Conservation (phyloP, 2,113 vertebrate genomes). For the Tyrannus savana region DNA sequence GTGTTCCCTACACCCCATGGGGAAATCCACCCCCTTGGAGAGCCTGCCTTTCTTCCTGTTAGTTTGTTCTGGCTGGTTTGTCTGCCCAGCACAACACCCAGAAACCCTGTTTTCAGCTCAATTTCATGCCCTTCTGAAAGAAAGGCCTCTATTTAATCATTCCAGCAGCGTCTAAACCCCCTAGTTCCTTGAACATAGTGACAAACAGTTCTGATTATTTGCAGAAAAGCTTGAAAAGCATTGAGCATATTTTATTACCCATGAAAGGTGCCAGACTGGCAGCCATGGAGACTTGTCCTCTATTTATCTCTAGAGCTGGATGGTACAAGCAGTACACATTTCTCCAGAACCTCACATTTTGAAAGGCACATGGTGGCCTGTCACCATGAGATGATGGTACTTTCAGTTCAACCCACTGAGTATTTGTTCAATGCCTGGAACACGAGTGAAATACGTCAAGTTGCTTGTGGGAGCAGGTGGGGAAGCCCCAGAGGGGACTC, state of each 20-base stretch:
- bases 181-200: slow-evolving; percentile 36
- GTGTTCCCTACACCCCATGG: neutral
- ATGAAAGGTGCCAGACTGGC: slow-evolving; percentile 31
- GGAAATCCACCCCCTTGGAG: neutral
- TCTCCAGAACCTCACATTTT: neutral
- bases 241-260: slow-evolving; percentile 22
- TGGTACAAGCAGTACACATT: neutral
- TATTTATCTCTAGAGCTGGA: slow-evolving; percentile 33
- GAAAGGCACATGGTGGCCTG: neutral
- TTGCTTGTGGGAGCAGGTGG: neutral
- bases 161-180: neutral
- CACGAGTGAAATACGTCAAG: fast-evolving
- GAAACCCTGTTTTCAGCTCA: slow-evolving; percentile 7
- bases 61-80: neutral
- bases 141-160: slow-evolving; percentile 26
- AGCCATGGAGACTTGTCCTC: slow-evolving; percentile 21
- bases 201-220: slow-evolving; percentile 58
- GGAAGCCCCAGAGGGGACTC: neutral
- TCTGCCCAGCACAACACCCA: neutral
- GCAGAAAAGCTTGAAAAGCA: slow-evolving; percentile 41
- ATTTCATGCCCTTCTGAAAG: slow-evolving; percentile 45
- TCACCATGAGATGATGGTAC: neutral
- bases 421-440: neutral
- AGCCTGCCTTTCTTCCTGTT: neutral
- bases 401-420: neutral